Evolutionary conservation across 2,888 invertebrate genomes (phyloP).

Genomic region (Eucera pruinosa): DNA sequence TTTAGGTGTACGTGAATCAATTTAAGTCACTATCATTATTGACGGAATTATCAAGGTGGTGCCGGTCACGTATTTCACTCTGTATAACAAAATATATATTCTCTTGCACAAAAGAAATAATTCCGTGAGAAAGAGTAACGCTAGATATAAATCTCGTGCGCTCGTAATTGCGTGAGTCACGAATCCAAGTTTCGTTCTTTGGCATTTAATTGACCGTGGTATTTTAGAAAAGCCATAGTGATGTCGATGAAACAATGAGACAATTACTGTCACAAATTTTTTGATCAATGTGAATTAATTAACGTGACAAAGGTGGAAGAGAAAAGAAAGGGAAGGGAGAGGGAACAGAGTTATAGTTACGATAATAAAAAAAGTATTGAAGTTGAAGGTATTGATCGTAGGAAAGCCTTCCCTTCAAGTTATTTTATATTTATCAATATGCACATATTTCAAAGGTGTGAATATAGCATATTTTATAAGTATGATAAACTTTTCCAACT

Average conservation of each 20-base stretch:
- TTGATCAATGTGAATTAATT: conserved; percentile 13
- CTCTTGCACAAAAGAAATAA: not conserved
- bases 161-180: not conserved
- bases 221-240: not conserved
- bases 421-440: not conserved
- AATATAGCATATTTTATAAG: too few relatives aligned
- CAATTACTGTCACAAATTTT: conserved; percentile 5
- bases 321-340: not conserved
- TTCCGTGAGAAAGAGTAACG: too few relatives aligned
- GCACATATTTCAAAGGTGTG: too few relatives aligned
- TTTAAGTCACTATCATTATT: too few relatives aligned
- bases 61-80: too few relatives aligned
- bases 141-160: not conserved
- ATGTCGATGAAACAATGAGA: not conserved
- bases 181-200: not conserved
- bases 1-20: too few relatives aligned
- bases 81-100: too few relatives aligned
- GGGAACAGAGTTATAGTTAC: too few relatives aligned
- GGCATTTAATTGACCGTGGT: not conserved
- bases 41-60: too few relatives aligned
- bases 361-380: too few relatives aligned
- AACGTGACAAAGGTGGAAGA: not conserved
- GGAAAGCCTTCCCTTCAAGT: not conserved
- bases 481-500: too few relatives aligned
- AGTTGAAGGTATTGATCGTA: not conserved